These are phyloP conservation scores for Papilio elwesi DNA, from an alignment of 2,888 invertebrate genomes.

Conservation along the genomic window DNA sequence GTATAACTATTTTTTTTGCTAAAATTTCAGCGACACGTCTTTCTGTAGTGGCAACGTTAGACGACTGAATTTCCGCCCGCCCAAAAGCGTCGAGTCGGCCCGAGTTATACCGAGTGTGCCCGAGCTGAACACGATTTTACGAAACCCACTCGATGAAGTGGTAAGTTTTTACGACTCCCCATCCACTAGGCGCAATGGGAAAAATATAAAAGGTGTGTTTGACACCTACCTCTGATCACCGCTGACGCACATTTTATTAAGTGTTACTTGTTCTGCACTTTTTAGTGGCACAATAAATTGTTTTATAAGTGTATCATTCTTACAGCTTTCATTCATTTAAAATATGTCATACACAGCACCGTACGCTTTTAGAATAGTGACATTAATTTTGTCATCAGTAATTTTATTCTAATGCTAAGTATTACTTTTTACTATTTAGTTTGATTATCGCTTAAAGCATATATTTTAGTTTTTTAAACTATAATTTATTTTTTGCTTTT, in stretches of 20 bases:
- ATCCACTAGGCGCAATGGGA: constrained; percentile 70
- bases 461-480: too few species aligned
- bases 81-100: constrained; percentile 59
- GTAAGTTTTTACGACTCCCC: constrained; percentile 78
- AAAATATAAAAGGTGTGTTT: constrained; percentile 75
- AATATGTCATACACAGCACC: too few species aligned
- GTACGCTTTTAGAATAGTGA: too few species aligned
- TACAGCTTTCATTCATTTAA: background rate
- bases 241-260: constrained; percentile 45
- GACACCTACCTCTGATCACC: constrained; percentile 72
- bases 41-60: constrained; percentile 53
- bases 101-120: constrained; percentile 52
- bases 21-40: constrained; percentile 53
- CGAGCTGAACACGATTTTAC: constrained; percentile 65
- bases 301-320: background rate
- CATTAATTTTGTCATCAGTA: too few species aligned
- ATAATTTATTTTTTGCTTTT: too few species aligned
- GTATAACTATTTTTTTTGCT: constrained; percentile 56
- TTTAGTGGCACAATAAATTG: constrained; percentile 1
- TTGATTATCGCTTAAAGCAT: too few species aligned
- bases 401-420: too few species aligned
- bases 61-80: constrained; percentile 76
- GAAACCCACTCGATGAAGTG: constrained; percentile 81
- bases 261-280: constrained; percentile 24
- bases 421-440: too few species aligned